These are phyloP conservation scores for Lepisosteus oculatus DNA, from an alignment of 2,113 vertebrate genomes.

Conservation along the genomic window DNA sequence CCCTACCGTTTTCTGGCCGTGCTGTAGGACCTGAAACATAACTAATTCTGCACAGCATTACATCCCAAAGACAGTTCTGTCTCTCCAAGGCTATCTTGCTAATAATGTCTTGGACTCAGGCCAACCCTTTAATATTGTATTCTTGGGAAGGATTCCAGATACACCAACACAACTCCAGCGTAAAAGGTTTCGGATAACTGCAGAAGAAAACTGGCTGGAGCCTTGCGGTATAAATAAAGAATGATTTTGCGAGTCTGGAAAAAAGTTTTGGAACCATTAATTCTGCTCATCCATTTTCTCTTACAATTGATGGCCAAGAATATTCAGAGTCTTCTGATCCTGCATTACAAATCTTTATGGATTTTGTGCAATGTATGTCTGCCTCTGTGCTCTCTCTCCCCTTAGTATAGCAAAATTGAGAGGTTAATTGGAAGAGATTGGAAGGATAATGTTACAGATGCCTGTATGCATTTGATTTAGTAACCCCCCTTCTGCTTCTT, in stretches of 20 bases:
- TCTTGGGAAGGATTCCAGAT: constrained; percentile 7
- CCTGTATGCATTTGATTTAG: background rate
- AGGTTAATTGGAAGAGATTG: background rate
- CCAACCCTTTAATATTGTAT: constrained; percentile 12
- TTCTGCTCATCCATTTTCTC: too few relatives aligned
- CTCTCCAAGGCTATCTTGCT: constrained; percentile 17
- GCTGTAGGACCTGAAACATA: too few relatives aligned
- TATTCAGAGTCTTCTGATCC: too few relatives aligned
- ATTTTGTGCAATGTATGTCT: background rate
- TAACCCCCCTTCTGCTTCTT: background rate
- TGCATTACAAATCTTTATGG: background rate
- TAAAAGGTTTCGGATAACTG: background rate
- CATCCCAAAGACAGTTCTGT: background rate
- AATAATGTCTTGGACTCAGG: constrained; percentile 20
- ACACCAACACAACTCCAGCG: background rate
- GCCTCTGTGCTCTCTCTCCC: background rate
- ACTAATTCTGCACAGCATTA: too few relatives aligned
- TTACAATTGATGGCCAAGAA: background rate
- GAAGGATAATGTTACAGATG: constrained; percentile 1
- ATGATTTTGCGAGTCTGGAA: background rate
- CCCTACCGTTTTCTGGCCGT: background rate
- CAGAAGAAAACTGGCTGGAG: background rate
- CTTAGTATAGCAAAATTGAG: background rate
- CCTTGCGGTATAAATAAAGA: background rate
- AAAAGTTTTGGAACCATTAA: background rate